phyloP scores from a whole-genome alignment of 2,113 vertebrate species.

The Leptobrachium leishanense region DNA sequence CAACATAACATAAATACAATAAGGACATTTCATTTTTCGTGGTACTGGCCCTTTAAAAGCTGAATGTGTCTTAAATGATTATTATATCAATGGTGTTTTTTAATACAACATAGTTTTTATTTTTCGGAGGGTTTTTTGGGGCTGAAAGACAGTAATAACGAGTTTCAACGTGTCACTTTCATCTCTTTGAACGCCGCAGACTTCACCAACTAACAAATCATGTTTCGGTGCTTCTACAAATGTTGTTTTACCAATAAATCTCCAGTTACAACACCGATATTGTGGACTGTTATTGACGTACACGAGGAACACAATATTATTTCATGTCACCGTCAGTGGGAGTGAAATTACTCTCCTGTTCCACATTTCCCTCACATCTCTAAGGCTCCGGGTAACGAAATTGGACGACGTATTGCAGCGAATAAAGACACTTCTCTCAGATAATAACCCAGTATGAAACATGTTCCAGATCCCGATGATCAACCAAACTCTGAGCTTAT shows the following conservation, averaged over 20 bases:
- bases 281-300: constrained; percentile 6
- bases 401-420: neutral
- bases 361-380: neutral
- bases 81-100: too few relatives aligned
- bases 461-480: neutral
- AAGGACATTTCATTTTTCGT: too few relatives aligned
- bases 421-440: neutral
- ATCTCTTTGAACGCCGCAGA: neutral
- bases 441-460: neutral
- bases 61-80: too few relatives aligned
- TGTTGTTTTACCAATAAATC: constrained; percentile 23
- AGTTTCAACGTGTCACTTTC: too few relatives aligned
- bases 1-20: too few relatives aligned
- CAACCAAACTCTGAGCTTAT: neutral
- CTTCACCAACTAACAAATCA: neutral
- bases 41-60: too few relatives aligned
- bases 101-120: too few relatives aligned
- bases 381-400: neutral
- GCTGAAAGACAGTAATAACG: too few relatives aligned
- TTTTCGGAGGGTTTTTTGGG: too few relatives aligned
- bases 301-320: neutral
- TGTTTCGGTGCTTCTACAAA: neutral
- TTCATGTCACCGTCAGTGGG: neutral
- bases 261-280: neutral
- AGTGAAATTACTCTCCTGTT: neutral